Evolutionary conservation across 2,888 invertebrate genomes (phyloP).

Genomic region (Epirrhoe alternata): DNA sequence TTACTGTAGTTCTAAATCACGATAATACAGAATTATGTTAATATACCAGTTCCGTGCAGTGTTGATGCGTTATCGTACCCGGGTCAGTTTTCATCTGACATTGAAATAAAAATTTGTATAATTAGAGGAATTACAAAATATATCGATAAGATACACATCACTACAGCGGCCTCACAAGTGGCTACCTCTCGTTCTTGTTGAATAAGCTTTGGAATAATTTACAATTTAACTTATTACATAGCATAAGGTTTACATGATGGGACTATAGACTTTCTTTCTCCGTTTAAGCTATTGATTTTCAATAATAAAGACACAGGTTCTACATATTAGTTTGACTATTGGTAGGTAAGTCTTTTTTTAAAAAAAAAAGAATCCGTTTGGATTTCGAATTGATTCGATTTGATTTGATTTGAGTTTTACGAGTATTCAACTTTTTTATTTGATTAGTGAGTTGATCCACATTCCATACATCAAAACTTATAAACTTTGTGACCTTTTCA

Average conservation of each 20-base stretch:
- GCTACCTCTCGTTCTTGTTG: conserved; percentile 46
- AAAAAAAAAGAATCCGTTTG: too few species aligned
- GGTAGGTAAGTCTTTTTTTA: too few species aligned
- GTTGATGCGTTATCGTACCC: conserved; percentile 25
- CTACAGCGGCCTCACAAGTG: conserved; percentile 62
- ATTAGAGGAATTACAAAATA: conserved; percentile 36
- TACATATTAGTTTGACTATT: background rate
- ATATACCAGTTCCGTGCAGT: conserved; percentile 19
- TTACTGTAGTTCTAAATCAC: conserved; percentile 26
- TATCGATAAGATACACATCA: conserved; percentile 54
- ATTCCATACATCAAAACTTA: too few species aligned
- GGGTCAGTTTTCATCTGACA: conserved; percentile 41
- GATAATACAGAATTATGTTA: conserved; percentile 28
- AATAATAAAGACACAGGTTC: background rate
- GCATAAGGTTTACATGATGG: conserved; percentile 9
- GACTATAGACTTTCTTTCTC: background rate
- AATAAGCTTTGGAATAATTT: conserved; percentile 19
- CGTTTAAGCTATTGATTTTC: background rate
- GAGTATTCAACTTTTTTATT: too few species aligned
- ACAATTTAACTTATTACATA: conserved; percentile 13
- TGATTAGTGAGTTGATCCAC: too few species aligned
- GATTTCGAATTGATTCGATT: too few species aligned
- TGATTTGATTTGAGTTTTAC: too few species aligned
- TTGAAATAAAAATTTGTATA: conserved; percentile 38
- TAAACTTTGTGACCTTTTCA: background rate